These are phyloP conservation scores for Machaerirhynchus nigripectus DNA, from an alignment of 2,113 vertebrate genomes.

Conservation along the genomic window DNA sequence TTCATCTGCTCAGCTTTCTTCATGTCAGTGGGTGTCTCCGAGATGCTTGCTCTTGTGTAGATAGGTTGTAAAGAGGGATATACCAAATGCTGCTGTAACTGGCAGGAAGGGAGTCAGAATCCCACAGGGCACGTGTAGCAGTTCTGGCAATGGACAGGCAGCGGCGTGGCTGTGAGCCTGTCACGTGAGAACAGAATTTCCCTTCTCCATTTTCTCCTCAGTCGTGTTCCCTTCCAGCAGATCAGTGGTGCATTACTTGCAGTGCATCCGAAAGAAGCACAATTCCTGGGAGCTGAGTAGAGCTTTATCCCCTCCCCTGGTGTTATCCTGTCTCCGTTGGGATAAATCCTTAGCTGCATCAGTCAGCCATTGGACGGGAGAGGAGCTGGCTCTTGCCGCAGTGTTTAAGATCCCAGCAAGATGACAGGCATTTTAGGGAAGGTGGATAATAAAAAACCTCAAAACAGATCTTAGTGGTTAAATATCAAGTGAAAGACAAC, in stretches of 20 bases:
- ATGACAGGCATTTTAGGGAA: not conserved
- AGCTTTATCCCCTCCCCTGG: not conserved
- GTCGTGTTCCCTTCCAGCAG: not conserved
- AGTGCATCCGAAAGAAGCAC: not conserved
- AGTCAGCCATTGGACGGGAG: not conserved
- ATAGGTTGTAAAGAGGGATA: not conserved
- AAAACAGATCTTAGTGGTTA: not conserved
- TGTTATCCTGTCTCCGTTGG: not conserved
- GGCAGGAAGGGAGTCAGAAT: not conserved
- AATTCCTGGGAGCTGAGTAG: not conserved
- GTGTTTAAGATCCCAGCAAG: not conserved
- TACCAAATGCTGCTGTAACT: not conserved
- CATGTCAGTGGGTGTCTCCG: not conserved
- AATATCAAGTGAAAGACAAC: not conserved
- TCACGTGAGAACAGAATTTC: not conserved
- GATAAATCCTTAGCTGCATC: not conserved
- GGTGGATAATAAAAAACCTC: not conserved
- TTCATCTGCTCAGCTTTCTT: not conserved
- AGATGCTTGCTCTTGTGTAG: not conserved
- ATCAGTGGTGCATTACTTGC: not conserved
- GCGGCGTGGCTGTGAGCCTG: not conserved
- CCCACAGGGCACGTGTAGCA: not conserved
- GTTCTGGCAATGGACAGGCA: not conserved
- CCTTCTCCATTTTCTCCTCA: not conserved
- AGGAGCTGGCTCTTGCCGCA: not conserved